Percentiles rank a stretch among this genome's conserved stretches.
Evolutionary conservation across 2,113 vertebrate genomes (phyloP).

Genomic region (Erinaceus europaeus): DNA sequence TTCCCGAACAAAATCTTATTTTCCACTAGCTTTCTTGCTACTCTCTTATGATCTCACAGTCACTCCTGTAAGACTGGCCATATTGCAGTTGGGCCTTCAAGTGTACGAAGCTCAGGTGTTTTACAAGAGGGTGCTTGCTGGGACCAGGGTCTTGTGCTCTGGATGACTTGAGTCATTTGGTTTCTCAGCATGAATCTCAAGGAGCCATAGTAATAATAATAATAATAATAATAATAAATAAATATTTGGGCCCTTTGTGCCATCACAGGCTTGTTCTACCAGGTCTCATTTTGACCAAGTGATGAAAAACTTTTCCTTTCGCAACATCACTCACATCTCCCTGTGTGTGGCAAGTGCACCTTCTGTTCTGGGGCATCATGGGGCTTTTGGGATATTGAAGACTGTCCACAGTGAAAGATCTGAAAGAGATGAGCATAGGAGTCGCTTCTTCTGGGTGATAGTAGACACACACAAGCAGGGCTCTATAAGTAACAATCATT

Average conservation of each 20-base stretch:
- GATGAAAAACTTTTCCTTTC: background rate
- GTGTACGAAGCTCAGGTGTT: background rate
- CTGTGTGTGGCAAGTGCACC: background rate
- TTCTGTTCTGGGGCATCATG: background rate
- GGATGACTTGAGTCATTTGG: background rate
- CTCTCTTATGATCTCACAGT: background rate
- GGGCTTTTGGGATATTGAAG: background rate
- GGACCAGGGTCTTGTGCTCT: background rate
- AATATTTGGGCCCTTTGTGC: background rate
- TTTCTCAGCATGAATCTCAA: background rate
- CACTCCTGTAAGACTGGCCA: background rate
- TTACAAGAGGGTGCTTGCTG: background rate
- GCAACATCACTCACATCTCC: background rate
- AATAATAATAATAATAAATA: background rate
- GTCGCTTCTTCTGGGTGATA: background rate
- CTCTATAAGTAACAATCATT: background rate
- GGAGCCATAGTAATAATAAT: too few species aligned
- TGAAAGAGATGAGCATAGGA: background rate
- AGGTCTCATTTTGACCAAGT: background rate
- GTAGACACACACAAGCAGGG: background rate
- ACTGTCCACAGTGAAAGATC: background rate
- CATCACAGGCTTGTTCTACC: background rate
- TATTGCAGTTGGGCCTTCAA: background rate
- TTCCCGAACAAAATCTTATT: background rate
- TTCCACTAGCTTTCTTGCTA: background rate